Base-by-base conservation (phyloP, 2,797 vertebrate genomes). In the Melanogrammus aeglefinus region DNA sequence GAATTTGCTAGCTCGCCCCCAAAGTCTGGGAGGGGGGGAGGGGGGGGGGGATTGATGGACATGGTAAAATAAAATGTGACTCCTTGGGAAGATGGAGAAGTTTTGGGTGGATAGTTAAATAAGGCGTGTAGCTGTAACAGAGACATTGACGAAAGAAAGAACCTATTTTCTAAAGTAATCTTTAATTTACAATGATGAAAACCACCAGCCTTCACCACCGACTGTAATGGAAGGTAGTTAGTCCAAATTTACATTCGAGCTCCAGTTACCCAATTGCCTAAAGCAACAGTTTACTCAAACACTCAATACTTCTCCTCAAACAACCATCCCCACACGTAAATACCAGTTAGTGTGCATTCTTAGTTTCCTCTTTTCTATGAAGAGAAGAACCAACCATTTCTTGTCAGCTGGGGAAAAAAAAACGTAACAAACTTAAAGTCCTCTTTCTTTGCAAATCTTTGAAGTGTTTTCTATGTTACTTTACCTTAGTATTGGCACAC, bases 1-100 rank as follows among this genome's bases (percentile, higher is more conserved):
- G 97, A 99, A 99, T 99, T 98, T 92, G 94, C 96, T 94, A 84
- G 94, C 90, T 91, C 76, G 88, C 91, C 92, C 92, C 91, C 89
- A 92, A 92, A 92, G 85, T 91, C 87, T 36, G 35, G 35, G 31
- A 33, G 74, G 84, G 38, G 79, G 82, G 80, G 78, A n/a, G 82
- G 10, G 41, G 24, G 74, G n/a, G 79, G 31, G 51, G 51, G 71
- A 29, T 16, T 69, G 75, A 16, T 18, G 47, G 31, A 72, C 39
- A n/a, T 10, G 21, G 74, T 39, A n/a, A 76, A 75, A 80, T 78
- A 84, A 80, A 88, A 88, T 85, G 81, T 80, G 82, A 86, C 77
- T 83, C 82, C 86, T 75, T 90, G 81, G 83, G 88, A 86, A 85
- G 89, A 91, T 90, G 87, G 86, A 90, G 85, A 75, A 18, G 39